Base-by-base conservation (phyloP, 2,113 vertebrate species). In the Chrysochloris asiatica region DNA sequence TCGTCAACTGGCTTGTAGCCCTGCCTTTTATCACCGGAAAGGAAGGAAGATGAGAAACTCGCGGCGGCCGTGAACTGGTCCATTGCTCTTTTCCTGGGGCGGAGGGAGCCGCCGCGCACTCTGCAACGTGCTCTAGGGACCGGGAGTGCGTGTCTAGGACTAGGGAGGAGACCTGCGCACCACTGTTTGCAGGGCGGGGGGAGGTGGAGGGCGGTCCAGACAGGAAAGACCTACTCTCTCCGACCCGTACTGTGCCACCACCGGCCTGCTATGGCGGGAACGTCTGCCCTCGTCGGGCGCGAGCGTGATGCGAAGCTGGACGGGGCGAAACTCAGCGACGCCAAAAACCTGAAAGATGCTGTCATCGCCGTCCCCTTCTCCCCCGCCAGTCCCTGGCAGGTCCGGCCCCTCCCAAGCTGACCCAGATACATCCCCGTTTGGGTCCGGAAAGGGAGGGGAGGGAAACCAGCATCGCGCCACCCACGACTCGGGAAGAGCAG, bases 381-480 rank as follows among this genome's bases (percentile, higher is more conserved):
- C 82, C 86, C 83, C 41, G 30, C 89, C 21, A 67, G 92, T 92
- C 95, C 93, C 86, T 33, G 94, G 94, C 96, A 96, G 96, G 96
- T 95, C 95, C 78, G 26, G 92, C 96, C 89, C 94, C 91, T 95
- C 95, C 96, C 95, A 92, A 87, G 92, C 93, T 96, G 96, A 96
- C 96, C 96, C 95, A 97, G 95, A 97, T 96, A 95, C 96, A 92
- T 96, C 96, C 95, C 92, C 92, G 77, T 95, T 96, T 82, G 95
- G 95, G 95, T 96, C 96, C 95, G 96, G 96, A 97, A 97, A 97
- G 96, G 96, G 96, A 96, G 96, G 96, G 75, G 96, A 96, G 96
- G 94, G 92, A 96, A 96, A 80, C 94, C 52, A 96, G 93, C 83
- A 78, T 93, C 93, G 90, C 88, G 95, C 96, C 96, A 97, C 96